Conservation (phyloP, 2,888 invertebrate species). For the Tiphia femorata region DNA sequence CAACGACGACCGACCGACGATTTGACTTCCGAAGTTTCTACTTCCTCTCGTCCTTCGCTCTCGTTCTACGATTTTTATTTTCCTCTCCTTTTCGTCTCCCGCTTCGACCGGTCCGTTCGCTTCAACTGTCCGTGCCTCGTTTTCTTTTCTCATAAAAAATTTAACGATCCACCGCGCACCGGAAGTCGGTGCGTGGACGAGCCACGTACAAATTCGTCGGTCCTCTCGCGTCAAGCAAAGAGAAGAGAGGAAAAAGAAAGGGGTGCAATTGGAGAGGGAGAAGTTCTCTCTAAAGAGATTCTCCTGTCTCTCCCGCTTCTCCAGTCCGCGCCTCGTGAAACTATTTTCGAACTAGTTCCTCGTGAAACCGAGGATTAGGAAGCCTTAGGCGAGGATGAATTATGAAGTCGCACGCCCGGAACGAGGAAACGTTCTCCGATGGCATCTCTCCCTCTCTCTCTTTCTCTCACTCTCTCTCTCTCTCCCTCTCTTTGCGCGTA, state of each 20-base stretch:
- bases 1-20: too few species aligned
- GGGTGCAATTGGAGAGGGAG: conserved; percentile 1
- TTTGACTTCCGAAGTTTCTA: too few species aligned
- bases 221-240: not conserved
- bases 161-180: conserved; percentile 4
- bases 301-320: not conserved
- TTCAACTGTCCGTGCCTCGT: not conserved
- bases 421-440: conserved; percentile 33
- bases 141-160: conserved; percentile 18
- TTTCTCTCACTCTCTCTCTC: conserved; percentile 15
- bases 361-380: conserved; percentile 37
- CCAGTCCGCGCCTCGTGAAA: conserved; percentile 15
- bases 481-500: not conserved
- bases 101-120: not conserved
- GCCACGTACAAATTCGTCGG: conserved; percentile 15
- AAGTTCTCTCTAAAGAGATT: conserved; percentile 3
- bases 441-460: conserved; percentile 22
- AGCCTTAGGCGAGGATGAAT: conserved; percentile 46
- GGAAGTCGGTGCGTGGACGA: not conserved
- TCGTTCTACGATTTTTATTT: not conserved
- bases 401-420: conserved; percentile 36
- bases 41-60: too few species aligned
- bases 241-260: not conserved
- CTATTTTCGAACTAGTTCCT: conserved; percentile 42
- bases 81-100: not conserved